Evolutionary conservation across 2,113 vertebrate species (phyloP), one percentile per base, ranked within the genome.

Genomic region (Paralichthys olivaceus): DNA sequence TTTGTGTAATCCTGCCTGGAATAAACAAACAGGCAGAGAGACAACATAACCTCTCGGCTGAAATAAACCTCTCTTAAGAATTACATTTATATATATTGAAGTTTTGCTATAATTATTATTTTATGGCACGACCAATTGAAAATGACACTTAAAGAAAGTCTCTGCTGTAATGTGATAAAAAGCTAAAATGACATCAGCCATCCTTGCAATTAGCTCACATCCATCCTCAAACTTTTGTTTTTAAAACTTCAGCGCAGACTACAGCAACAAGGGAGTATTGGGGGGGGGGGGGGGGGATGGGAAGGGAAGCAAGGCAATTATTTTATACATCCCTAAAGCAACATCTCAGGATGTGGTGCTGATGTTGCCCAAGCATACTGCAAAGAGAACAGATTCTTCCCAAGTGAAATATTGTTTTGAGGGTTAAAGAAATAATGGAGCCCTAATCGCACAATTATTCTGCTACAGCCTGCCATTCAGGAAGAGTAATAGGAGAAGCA

Each of bases 401-500:
- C 40, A 37, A 72, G 54, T 69, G 32, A 84, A 77, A 77, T 67
- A 75, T 45, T 61, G 61, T 72, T 75, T 49, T 13, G 23, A 60
- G 65, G 61, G 72, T 81, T 56, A 84, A 54, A 72, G 22, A 65
- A 79, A 81, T 77, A 81, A 75, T 56, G 32, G 60, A 77, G 61
- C 59, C 37, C 71, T 82, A 70, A 80, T 75, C 8, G 5, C 55
- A 66, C 73, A 67, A 86, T 80, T 80, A 78, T 86, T 83, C 62
- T 63, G 26, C 53, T 67, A 55, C 59, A 49, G 8, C 28, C 22
- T 66, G 75, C 29, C 49, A 67, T 69, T 75, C 69, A 65, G 67
- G 17, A 73, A 73, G 77, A 84, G 57, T 73, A 83, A 88, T 73
- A 32, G 51, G 58, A 34, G 34, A 72, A 62, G 53, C 73, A 6